Evolutionary conservation across 2,113 vertebrate genomes (phyloP), one percentile per base, ranked within the genome.

Genomic region (Leptodactylus fuscus): DNA sequence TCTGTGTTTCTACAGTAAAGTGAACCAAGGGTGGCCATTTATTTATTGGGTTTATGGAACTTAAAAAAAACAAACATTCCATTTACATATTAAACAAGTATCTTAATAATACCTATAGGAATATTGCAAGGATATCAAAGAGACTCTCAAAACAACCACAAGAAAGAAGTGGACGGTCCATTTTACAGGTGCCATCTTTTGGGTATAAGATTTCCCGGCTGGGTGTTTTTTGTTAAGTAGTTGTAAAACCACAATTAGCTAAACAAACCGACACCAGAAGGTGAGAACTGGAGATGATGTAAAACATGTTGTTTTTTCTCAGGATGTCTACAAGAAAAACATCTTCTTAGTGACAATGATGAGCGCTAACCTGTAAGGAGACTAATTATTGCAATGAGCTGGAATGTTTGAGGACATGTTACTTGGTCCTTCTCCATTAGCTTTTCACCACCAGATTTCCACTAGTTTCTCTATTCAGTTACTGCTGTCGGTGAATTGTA

Each of bases 181-280:
- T 29, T 69, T 49, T 18, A 67, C 11, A n/a, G 20, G 51, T 51
- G 51, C 24, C 20, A 62, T 44, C 38, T 36, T 55, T n/a, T 4
- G 6, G 65, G 46, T 69, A 10, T 41, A 53, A 10, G 1, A 38
- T 27, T 73, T 82, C 67, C 55, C 44, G 36, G 5, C 27, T 24
- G 27, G 62, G 38, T 48, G 46, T 82, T 82, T n/a, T 53, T 53
- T 82, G 81, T 53, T 73, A 73, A 82, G 49, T 73, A 71, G 15
- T 71, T 73, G 81, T 82, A 24, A 82, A 82, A 73, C 81, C 81
- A 73, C 49, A 36, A 49, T 81, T 67, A 49, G 60, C 8, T 65
- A 11, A 82, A 73, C 46, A 82, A 53, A 53, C 70, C 46, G 41
- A 51, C 48, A 27, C 12, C 3, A 27, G 32, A 7, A 55, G 81